Percentiles rank a stretch among this genome's conserved stretches.
These are phyloP conservation scores for Ennomos fuscantarius DNA, from an alignment of 2,888 invertebrate genomes.

Conservation along the genomic window DNA sequence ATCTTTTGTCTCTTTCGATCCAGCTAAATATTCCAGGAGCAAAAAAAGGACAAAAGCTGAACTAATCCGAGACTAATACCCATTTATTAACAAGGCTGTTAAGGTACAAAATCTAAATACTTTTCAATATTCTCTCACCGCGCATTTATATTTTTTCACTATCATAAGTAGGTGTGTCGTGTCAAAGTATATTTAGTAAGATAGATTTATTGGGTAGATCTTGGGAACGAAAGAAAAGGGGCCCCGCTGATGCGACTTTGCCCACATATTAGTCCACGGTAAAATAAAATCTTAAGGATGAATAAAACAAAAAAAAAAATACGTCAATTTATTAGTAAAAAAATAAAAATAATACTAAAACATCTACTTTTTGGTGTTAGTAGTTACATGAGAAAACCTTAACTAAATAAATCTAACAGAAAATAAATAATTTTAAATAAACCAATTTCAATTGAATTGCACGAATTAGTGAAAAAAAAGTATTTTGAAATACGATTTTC, in stretches of 20 bases:
- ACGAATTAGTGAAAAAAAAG: slow-evolving; percentile 50
- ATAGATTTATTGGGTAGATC: neutral
- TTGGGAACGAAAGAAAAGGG: neutral
- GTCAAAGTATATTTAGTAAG: too few species aligned
- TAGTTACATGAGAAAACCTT: slow-evolving; percentile 72
- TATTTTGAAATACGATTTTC: slow-evolving; percentile 38
- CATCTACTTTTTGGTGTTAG: slow-evolving; percentile 82
- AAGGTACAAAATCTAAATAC: too few species aligned
- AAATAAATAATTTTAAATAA: slow-evolving; percentile 73
- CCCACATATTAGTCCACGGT: too few species aligned
- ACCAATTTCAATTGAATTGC: slow-evolving; percentile 62
- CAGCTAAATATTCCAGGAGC: too few species aligned
- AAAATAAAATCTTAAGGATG: neutral
- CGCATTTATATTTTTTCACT: too few species aligned
- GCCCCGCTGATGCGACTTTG: too few species aligned
- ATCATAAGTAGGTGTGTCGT: too few species aligned
- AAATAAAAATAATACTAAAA: slow-evolving; percentile 64
- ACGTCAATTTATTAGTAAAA: slow-evolving; percentile 63
- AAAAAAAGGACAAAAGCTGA: too few species aligned
- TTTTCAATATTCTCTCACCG: too few species aligned
- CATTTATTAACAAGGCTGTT: too few species aligned
- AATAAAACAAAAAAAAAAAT: slow-evolving; percentile 40
- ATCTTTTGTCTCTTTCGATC: too few species aligned
- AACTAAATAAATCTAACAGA: slow-evolving; percentile 46
- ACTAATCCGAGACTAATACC: too few species aligned